Evolutionary conservation across 37 sponge, comb jelly and placozoan genomes (phyloP).

Genomic region (Eunapius fragilis): DNA sequence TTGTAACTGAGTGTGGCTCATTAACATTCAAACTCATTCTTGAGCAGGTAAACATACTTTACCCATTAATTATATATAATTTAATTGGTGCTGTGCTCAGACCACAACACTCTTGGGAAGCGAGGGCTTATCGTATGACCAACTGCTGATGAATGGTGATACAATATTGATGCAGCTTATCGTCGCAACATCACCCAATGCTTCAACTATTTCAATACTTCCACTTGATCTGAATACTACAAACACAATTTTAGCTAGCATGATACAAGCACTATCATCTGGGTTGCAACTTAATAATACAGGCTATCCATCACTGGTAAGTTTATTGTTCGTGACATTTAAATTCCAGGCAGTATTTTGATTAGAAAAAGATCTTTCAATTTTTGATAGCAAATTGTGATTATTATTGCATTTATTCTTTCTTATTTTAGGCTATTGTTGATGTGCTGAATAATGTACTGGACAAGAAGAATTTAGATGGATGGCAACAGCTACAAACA

Average conservation of each 20-base stretch:
- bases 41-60: background rate
- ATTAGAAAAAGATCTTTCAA: too few relatives aligned
- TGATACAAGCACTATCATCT: background rate
- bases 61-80: background rate
- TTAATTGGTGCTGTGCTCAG: background rate
- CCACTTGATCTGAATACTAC: constrained; percentile 43
- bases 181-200: background rate
- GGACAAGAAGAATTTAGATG: constrained; percentile 18
- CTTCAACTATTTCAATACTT: background rate
- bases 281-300: background rate
- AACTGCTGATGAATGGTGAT: background rate
- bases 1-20: constrained; percentile 11
- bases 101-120: background rate
- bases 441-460: constrained; percentile 46
- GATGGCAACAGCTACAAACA: constrained; percentile 39
- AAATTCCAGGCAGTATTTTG: background rate
- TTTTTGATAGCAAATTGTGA: background rate
- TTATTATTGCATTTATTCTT: background rate
- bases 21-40: background rate
- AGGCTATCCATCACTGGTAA: background rate
- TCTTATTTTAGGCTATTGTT: constrained; percentile 8
- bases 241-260: constrained; percentile 14
- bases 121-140: background rate
- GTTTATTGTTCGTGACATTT: background rate
- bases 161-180: background rate